A percentile compares a stretch with the other conserved stretches of the same genome.
Evolutionary conservation across 2,888 invertebrate species (phyloP).

Genomic region (Graphium colonna): DNA sequence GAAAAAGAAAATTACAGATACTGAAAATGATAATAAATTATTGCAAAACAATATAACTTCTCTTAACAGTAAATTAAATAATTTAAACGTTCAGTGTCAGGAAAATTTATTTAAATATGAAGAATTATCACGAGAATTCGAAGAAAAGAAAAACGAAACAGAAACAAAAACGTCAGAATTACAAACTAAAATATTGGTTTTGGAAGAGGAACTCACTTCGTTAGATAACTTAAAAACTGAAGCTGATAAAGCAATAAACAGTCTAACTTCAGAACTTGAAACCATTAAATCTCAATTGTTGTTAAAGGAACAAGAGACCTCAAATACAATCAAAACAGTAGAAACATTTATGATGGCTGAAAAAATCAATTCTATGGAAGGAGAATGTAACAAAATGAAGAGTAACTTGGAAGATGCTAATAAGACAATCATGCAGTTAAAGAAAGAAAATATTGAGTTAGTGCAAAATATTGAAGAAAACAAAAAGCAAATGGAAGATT

Average conservation of each 20-base stretch:
- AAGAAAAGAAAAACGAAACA: conserved; percentile 41
- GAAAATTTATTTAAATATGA: conserved; percentile 20
- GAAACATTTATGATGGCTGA: conserved; percentile 38
- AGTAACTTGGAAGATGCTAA: conserved; percentile 56
- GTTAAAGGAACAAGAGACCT: conserved; percentile 9
- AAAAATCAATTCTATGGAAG: conserved; percentile 44
- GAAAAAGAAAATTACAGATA: conserved; percentile 42
- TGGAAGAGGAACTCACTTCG: conserved; percentile 39
- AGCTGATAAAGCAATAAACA: conserved; percentile 35
- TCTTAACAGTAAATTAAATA: conserved; percentile 22
- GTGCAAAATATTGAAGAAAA: conserved; percentile 37
- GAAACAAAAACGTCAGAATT: conserved; percentile 34
- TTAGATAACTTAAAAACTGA: conserved; percentile 40
- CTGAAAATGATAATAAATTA: conserved; percentile 40
- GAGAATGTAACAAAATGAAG: conserved; percentile 48
- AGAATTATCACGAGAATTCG: conserved; percentile 36
- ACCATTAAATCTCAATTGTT: conserved; percentile 21
- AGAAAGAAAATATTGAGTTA: conserved; percentile 43
- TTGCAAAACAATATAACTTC: conserved; percentile 33
- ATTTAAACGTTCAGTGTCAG: conserved; percentile 19
- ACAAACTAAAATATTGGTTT: conserved; percentile 31
- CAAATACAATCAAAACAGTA: conserved; percentile 24
- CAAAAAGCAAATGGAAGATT: conserved; percentile 46
- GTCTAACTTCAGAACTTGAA: conserved; percentile 44
- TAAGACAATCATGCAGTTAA: conserved; percentile 53